Percentiles rank a stretch among this genome's conserved stretches.
These are phyloP conservation scores for Branchellion lobata DNA, from an alignment of 2,888 invertebrate species.

Conservation along the genomic window DNA sequence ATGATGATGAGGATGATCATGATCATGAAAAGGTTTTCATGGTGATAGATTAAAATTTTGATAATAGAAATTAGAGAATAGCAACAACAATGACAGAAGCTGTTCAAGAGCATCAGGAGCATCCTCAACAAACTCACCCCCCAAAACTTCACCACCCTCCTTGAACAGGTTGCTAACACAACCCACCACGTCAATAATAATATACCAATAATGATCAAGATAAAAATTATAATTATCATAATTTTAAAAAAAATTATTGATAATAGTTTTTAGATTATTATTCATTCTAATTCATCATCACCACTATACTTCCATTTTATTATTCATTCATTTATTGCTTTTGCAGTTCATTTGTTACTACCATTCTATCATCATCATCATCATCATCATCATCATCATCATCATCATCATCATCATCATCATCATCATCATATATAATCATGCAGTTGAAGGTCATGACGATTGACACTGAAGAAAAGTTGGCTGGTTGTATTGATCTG, in stretches of 20 bases:
- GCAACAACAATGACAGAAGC: constrained; percentile 64
- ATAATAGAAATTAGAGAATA: too few species aligned
- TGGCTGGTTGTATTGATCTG: constrained; percentile 81
- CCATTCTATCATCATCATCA: too few species aligned
- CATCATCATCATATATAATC: too few species aligned
- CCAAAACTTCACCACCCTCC: constrained; percentile 82
- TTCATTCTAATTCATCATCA: background rate
- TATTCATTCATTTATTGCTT: background rate
- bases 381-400: too few species aligned
- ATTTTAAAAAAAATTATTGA: background rate
- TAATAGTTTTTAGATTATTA: too few species aligned
- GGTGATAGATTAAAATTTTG: too few species aligned
- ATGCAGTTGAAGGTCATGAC: constrained; percentile 70
- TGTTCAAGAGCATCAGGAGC: constrained; percentile 79
- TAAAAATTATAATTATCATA: background rate
- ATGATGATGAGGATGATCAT: background rate
- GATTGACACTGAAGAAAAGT: constrained; percentile 76
- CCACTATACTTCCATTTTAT: background rate
- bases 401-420: too few species aligned
- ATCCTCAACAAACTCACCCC: constrained; percentile 92
- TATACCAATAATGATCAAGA: background rate
- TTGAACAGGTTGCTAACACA: constrained; percentile 69
- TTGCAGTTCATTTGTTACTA: too few species aligned
- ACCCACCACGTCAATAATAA: too few species aligned
- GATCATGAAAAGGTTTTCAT: too few species aligned